These are phyloP conservation scores for Parapsyche elsis DNA, from an alignment of 1,140 invertebrate species.

Conservation along the genomic window DNA sequence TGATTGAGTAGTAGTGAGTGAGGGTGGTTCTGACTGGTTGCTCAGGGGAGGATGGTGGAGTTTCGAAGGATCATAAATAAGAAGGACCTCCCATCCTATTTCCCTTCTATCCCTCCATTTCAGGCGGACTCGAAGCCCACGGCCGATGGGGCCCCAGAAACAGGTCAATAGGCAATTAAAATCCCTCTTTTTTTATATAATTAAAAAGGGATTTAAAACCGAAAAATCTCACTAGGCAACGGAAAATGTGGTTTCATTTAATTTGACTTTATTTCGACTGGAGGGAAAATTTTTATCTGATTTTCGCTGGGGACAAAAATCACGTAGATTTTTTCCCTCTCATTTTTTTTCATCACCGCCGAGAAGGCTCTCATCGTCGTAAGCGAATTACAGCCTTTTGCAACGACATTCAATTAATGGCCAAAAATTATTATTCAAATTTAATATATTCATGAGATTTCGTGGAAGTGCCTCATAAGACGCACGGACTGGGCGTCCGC, in stretches of 20 bases:
- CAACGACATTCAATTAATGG: slow-evolving; percentile 45
- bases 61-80: slow-evolving; percentile 37
- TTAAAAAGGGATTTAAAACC: slow-evolving; percentile 47
- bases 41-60: neutral
- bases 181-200: slow-evolving; percentile 45
- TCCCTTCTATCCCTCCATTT: neutral
- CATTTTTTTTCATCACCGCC: slow-evolving; percentile 2
- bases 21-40: slow-evolving; percentile 30
- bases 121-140: neutral
- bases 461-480: slow-evolving; percentile 6
- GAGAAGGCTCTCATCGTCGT: slow-evolving; percentile 35
- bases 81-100: slow-evolving; percentile 2
- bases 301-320: slow-evolving; percentile 35
- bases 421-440: slow-evolving; percentile 44
- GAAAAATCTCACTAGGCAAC: slow-evolving; percentile 47
- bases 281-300: slow-evolving; percentile 44
- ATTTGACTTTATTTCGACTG: slow-evolving; percentile 48
- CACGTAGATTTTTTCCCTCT: slow-evolving; percentile 35
- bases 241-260: slow-evolving; percentile 47
- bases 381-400: slow-evolving; percentile 45
- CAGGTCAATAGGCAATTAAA: slow-evolving; percentile 53
- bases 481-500: neutral
- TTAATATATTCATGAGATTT: slow-evolving; percentile 46
- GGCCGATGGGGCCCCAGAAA: slow-evolving; percentile 30
- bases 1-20: slow-evolving; percentile 48